phyloP scores from a whole-genome alignment of 2,113 vertebrate species.

The Hymenochirus boettgeri region DNA sequence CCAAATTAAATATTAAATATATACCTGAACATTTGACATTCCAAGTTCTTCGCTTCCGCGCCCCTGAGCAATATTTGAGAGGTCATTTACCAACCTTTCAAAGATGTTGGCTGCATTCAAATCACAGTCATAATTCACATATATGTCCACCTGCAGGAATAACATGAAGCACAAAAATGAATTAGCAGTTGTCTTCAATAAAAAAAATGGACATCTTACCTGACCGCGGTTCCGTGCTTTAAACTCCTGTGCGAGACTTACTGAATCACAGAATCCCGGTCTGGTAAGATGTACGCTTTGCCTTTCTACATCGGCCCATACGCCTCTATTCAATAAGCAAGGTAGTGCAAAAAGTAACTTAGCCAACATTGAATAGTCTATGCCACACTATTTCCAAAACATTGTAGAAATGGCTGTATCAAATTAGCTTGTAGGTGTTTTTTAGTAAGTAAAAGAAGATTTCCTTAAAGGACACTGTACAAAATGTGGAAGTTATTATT shows the following conservation, averaged over 20 bases:
- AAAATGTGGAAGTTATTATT: too few relatives aligned
- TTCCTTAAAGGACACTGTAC: conserved; percentile 96
- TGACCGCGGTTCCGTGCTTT: too few relatives aligned
- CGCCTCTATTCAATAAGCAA: too few relatives aligned
- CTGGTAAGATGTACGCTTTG: too few relatives aligned
- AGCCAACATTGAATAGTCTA: too few relatives aligned
- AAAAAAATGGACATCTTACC: too few relatives aligned
- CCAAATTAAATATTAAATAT: conserved; percentile 21
- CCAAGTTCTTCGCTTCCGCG: conserved; percentile 93
- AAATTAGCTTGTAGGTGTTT: conserved; percentile 97
- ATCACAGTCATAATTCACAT: conserved; percentile 98
- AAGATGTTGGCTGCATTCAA: conserved; percentile 99
- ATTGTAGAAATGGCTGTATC: conserved; percentile 98
- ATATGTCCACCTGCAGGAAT: conserved; percentile 90
- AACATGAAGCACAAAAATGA: not conserved
- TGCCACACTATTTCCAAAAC: conserved; percentile 67
- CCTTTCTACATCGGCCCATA: too few relatives aligned
- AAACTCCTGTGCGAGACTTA: too few relatives aligned
- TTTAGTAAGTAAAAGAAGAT: conserved; percentile 98
- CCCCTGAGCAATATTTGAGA: conserved; percentile 97
- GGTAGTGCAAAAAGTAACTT: too few relatives aligned
- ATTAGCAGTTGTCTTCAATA: too few relatives aligned
- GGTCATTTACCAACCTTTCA: conserved; percentile 95
- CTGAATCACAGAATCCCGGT: too few relatives aligned
- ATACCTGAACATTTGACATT: conserved; percentile 90